A percentile compares a stretch with the other conserved stretches of the same genome.
phyloP scores from a whole-genome alignment of 2,113 vertebrate species.

The Channa argus region DNA sequence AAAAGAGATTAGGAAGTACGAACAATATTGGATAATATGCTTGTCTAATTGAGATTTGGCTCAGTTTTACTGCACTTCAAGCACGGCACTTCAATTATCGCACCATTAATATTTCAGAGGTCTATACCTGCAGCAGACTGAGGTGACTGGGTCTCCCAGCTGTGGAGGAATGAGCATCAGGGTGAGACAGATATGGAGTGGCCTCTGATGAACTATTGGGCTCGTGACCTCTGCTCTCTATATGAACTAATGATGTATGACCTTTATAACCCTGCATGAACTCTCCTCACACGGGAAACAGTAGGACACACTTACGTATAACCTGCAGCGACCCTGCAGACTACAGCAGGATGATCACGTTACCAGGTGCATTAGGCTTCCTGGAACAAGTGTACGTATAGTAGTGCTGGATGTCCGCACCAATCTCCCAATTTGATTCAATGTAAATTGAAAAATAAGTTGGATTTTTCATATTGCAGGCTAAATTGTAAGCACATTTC shows the following conservation, averaged over 20 bases:
- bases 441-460: too few relatives aligned
- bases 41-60: slow-evolving; percentile 73
- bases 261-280: slow-evolving; percentile 47
- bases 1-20: slow-evolving; percentile 71
- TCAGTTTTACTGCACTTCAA: slow-evolving; percentile 58
- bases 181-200: slow-evolving; percentile 34
- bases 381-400: neutral
- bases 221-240: slow-evolving; percentile 58
- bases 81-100: slow-evolving; percentile 73
- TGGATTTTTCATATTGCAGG: too few relatives aligned
- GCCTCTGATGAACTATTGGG: slow-evolving; percentile 52
- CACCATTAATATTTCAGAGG: slow-evolving; percentile 72
- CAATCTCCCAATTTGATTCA: too few relatives aligned
- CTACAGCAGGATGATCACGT: neutral
- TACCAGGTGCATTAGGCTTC: neutral
- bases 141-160: neutral
- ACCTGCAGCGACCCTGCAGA: slow-evolving; percentile 14
- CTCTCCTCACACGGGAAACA: slow-evolving; percentile 20
- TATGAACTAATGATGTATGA: slow-evolving; percentile 65
- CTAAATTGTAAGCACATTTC: too few relatives aligned
- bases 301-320: slow-evolving; percentile 2
- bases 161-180: slow-evolving; percentile 8
- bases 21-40: slow-evolving; percentile 71
- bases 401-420: too few relatives aligned
- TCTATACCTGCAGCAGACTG: slow-evolving; percentile 10